phyloP scores from a whole-genome alignment of 2,797 vertebrate genomes.

The Spea hammondii region DNA sequence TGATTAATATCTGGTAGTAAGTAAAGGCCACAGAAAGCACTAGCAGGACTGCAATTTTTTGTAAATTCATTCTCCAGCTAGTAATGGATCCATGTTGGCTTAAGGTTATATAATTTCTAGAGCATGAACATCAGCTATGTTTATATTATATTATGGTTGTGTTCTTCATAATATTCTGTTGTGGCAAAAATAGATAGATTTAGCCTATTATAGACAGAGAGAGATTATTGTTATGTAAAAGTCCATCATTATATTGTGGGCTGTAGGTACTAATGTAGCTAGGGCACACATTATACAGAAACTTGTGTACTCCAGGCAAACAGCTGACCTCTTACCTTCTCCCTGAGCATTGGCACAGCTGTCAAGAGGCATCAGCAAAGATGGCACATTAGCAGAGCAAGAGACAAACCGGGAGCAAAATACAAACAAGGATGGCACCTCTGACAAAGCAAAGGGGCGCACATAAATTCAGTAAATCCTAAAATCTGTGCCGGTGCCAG shows the following conservation, averaged over 20 bases:
- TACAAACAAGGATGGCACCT: not conserved
- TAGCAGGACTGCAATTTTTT: too few species aligned
- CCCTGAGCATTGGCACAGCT: slow-evolving; percentile 30
- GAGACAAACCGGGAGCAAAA: not conserved
- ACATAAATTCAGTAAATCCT: not conserved
- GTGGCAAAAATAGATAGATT: too few species aligned
- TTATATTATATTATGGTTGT: too few species aligned
- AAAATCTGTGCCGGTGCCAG: not conserved
- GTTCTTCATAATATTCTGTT: not conserved
- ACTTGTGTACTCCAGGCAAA: not conserved
- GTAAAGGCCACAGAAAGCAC: too few species aligned
- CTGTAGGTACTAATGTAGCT: slow-evolving; percentile 19
- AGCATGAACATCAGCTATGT: too few species aligned
- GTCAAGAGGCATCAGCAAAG: slow-evolving; percentile 26
- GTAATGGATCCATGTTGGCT: too few species aligned
- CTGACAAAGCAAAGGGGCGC: not conserved
- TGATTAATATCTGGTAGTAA: too few species aligned
- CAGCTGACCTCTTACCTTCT: not conserved
- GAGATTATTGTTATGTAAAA: too few species aligned
- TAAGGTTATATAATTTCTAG: too few species aligned
- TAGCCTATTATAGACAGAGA: too few species aligned
- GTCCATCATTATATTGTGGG: slow-evolving; percentile 10
- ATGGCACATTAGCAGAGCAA: slow-evolving; percentile 4
- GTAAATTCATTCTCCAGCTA: too few species aligned
- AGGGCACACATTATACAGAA: not conserved